A percentile compares a stretch with the other conserved stretches of the same genome.
phyloP scores from a whole-genome alignment of 2,888 invertebrate species.

The Cylindroiulus punctatus region DNA sequence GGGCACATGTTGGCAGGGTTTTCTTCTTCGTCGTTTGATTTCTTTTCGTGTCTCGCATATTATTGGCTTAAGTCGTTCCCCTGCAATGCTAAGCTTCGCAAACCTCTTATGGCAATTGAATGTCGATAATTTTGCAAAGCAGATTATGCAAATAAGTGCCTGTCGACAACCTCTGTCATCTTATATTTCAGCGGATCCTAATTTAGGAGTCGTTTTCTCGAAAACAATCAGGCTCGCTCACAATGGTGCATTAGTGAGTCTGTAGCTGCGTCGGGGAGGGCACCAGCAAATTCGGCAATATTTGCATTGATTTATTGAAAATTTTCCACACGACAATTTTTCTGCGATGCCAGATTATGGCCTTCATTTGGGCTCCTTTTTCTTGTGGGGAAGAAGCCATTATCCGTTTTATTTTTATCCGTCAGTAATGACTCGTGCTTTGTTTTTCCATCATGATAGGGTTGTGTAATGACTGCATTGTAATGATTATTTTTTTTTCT shows the following conservation, averaged over 20 bases:
- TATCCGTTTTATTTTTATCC: not conserved
- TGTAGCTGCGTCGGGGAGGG: no score
- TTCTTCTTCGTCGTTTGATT: not conserved
- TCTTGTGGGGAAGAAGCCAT: not conserved
- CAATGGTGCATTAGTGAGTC: not conserved
- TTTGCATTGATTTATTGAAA: slow-evolving; percentile 32
- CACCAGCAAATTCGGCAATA: not conserved
- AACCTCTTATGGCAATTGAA: slow-evolving; percentile 42
- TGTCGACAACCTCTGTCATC: slow-evolving; percentile 42
- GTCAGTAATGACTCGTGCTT: not conserved
- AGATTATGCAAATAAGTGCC: slow-evolving; percentile 38
- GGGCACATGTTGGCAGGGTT: not conserved
- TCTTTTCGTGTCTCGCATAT: not conserved
- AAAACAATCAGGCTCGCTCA: not conserved
- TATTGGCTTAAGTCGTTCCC: slow-evolving; percentile 37
- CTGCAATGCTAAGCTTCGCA: not conserved
- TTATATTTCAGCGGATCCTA: slow-evolving; percentile 18
- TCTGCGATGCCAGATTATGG: not conserved
- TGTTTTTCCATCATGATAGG: not conserved
- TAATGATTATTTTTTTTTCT: not conserved
- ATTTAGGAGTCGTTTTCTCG: slow-evolving; percentile 5
- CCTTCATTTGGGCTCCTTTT: not conserved
- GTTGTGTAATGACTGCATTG: not conserved
- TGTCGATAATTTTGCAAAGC: slow-evolving; percentile 42
- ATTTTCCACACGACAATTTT: not conserved